Conservation (phyloP, 2,797 vertebrate species). For the Neosilurus mollespiculum region DNA sequence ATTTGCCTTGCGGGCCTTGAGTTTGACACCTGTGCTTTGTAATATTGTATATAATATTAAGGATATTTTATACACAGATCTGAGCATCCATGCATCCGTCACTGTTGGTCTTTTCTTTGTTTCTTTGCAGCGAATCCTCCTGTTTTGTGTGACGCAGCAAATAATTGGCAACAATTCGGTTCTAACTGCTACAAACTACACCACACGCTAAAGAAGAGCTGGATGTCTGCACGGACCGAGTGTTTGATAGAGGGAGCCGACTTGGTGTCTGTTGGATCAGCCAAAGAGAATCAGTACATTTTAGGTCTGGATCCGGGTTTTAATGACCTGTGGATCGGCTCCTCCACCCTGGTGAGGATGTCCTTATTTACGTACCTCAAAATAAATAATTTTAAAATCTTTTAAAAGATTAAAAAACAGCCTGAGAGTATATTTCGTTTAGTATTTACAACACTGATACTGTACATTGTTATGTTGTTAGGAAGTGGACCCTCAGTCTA, state of each 20-base stretch:
- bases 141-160: conserved; percentile 68
- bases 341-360: conserved; percentile 73
- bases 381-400: too few species aligned
- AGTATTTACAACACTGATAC: neutral
- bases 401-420: too few species aligned
- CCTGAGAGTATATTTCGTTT: too few species aligned
- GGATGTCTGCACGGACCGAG: conserved; percentile 69
- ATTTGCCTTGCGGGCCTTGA: too few species aligned
- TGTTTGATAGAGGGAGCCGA: conserved; percentile 73
- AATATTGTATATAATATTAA: neutral
- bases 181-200: conserved; percentile 76
- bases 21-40: too few species aligned
- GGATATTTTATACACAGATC: neutral
- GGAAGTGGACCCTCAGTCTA: neutral
- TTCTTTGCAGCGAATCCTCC: conserved; percentile 65
- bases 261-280: conserved; percentile 68
- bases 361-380: neutral
- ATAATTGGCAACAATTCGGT: conserved; percentile 64
- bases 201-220: conserved; percentile 61
- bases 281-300: conserved; percentile 68
- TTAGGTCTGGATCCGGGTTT: conserved; percentile 50
- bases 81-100: neutral
- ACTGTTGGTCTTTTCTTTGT: neutral
- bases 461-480: neutral
- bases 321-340: conserved; percentile 75